Evolutionary conservation across 1,140 invertebrate species (phyloP), one percentile per base, ranked within the genome.

Genomic region (Nasonia vitripennis): DNA sequence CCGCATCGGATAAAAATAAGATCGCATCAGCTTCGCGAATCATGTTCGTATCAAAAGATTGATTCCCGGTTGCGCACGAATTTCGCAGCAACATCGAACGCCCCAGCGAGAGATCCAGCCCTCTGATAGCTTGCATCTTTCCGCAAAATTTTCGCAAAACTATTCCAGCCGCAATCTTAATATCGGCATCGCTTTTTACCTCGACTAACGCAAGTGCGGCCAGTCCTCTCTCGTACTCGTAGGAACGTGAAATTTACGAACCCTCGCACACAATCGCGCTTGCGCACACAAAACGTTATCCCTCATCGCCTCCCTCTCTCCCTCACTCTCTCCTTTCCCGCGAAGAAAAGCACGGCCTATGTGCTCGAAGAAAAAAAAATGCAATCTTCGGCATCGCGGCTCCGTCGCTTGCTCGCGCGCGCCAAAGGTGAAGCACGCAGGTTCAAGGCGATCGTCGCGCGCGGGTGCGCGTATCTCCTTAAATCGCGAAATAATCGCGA

Each of bases 381-480:
- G 37, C 78, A 80, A 80, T 80, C 78, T 80, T 80, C 62, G 67
- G 78, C 37, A 80, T 80, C 78, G 78, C 48, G 11, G 48, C 14
- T 51, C 12, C 51, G 14, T 55, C 51, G 51, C 34, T 37, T 37
- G 34, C 34, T 0, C 34, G 2, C 73, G 73, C 78, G 78, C 78
- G 75, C 20, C 34, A 45, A 70, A 80, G 78, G 67, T 70, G 20
- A 70, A 27, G 78, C 78, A 70, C 67, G 78, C 78, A 45, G 78
- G 78, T 70, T 79, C 78, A 79, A 79, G 78, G 75, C 48, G 73
- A 75, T 37, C 73, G 78, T 67, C 78, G 62, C 62, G 78, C 77
- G 51, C 51, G 51, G 11, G 62, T 11, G 55, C 78, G 78, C 68
- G 67, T 81, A 81, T 81, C 79, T 81, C 79, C 67, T 48, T 51